phyloP scores from a whole-genome alignment of 2,888 invertebrate genomes.

The Dynastes grantii region DNA sequence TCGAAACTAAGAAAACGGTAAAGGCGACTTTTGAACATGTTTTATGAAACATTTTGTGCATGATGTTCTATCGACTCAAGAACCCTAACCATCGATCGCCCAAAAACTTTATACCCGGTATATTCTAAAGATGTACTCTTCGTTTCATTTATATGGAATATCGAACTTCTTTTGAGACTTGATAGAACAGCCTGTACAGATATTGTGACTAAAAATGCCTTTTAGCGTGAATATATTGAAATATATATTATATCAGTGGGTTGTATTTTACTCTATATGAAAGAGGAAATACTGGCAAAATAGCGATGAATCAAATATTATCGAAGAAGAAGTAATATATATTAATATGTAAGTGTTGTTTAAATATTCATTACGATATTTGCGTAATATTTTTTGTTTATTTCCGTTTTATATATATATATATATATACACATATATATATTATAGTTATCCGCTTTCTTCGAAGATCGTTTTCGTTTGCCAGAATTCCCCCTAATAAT shows the following conservation, averaged over 20 bases:
- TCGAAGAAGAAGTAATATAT: slow-evolving; percentile 17
- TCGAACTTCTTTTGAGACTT: slow-evolving; percentile 36
- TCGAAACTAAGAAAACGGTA: slow-evolving; percentile 5
- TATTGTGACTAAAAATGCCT: slow-evolving; percentile 72
- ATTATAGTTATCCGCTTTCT: slow-evolving; percentile 10
- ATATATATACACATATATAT: neutral
- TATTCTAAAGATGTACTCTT: neutral
- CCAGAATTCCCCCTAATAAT: slow-evolving; percentile 29
- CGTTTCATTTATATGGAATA: slow-evolving; percentile 22
- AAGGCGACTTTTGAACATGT: slow-evolving; percentile 45
- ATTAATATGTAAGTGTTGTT: slow-evolving; percentile 30
- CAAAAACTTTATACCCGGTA: neutral
- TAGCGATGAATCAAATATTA: slow-evolving; percentile 44
- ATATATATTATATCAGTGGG: slow-evolving; percentile 65
- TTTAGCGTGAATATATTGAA: slow-evolving; percentile 70
- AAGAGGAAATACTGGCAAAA: slow-evolving; percentile 62
- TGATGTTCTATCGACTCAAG: slow-evolving; percentile 36
- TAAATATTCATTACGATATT: slow-evolving; percentile 21
- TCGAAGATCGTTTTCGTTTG: slow-evolving; percentile 24
- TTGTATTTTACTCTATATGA: slow-evolving; percentile 68
- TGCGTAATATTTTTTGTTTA: slow-evolving; percentile 13
- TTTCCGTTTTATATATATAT: slow-evolving; percentile 6
- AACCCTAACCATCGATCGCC: neutral
- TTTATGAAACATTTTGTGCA: slow-evolving; percentile 50
- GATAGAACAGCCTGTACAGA: slow-evolving; percentile 63